Base-by-base conservation (phyloP, 2,888 invertebrate species). In the Escarpia spicata region DNA sequence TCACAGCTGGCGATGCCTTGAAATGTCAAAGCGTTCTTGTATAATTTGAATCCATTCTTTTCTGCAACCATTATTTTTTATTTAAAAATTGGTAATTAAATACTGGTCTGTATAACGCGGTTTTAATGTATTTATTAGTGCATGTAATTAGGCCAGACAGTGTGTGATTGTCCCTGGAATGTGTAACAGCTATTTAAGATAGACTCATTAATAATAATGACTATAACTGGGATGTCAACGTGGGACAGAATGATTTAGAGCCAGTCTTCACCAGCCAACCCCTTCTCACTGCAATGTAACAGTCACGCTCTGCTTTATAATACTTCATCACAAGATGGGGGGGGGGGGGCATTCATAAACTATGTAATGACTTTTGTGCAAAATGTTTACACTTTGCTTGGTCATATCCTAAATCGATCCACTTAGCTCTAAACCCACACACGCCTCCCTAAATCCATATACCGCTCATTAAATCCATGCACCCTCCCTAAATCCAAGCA, bases 151-250 rank as follows among this genome's bases (percentile, higher is more conserved):
- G 75, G 75, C 19, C 75, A 75, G 75, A 15, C 26, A 75, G 19
- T 26, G 4, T 75, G 75, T 75, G 75, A 12, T 52, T 15, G 12
- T 52, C 12, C 15, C 9, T 15, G 2, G 75, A 19, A 26, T 19
- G n/a, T 75, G n/a, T 75, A 26, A 75, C 75, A 75, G 75, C 75
- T 75, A 75, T 75, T 75, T 75, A 75, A 3, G 75, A 75, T 75
- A 75, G 75, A 26, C 75, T 75, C 75, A 75, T 75, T 75, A 75
- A 75, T 75, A 75, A 75, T 75, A 75, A 75, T 75, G 75, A 75
- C 6, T 75, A 6, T n/a, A 26, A n/a, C 19, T 75, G 26, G 75
- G 75, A 75, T 75, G 75, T 75, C 75, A 75, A 19, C 75, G 6
- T 26, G 26, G 6, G 75, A 75, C 75, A 75, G 75, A 75, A 26